A percentile compares a stretch with the other conserved stretches of the same genome.
Conservation (phyloP, 2,113 vertebrate genomes). For the Clarias macrocephalus region DNA sequence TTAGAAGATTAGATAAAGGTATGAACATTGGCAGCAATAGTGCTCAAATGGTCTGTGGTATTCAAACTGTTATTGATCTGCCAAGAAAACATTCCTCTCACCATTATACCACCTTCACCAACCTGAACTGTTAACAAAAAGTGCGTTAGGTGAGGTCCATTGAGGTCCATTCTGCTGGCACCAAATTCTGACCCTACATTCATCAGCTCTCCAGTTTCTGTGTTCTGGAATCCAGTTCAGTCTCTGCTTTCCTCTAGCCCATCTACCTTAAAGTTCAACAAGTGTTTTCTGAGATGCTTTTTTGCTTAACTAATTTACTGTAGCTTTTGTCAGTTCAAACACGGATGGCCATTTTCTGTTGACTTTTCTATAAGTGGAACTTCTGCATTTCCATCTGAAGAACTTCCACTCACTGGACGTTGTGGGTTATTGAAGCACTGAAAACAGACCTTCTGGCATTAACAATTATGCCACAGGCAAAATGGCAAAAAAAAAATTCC, state of each 20-base stretch:
- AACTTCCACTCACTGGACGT: not conserved
- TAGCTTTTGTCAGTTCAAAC: not conserved
- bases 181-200: not conserved
- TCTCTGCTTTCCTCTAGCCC: not conserved
- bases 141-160: not conserved
- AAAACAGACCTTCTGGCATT: not conserved
- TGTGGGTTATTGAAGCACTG: not conserved
- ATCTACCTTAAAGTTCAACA: too few relatives aligned
- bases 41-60: not conserved
- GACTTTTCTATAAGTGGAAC: not conserved
- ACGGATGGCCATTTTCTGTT: not conserved
- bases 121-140: not conserved
- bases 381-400: not conserved
- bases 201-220: not conserved
- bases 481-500: not conserved
- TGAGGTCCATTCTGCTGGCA: not conserved
- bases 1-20: not conserved
- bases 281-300: not conserved
- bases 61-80: not conserved
- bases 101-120: not conserved
- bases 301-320: not conserved
- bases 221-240: not conserved
- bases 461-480: not conserved
- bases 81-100: not conserved
- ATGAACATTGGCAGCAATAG: not conserved